Evolutionary conservation across 2,888 invertebrate species (phyloP), one percentile per base, ranked within the genome.

Genomic region (Strigamia crassipes): DNA sequence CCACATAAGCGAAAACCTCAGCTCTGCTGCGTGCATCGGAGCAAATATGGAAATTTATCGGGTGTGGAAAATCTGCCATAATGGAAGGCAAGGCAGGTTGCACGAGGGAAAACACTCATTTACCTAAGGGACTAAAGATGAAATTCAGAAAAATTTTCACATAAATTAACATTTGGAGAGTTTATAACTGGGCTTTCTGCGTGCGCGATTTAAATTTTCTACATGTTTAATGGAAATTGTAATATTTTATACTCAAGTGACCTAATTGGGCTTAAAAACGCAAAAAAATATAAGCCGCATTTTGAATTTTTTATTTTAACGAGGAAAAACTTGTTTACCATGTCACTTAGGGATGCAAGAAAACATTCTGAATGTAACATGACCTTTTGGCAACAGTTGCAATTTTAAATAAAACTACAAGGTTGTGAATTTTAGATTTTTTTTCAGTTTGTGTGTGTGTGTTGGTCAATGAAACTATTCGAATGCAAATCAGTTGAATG

Each of bases 31-130:
- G 31, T 73, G 73, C 73, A 73, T 73, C 23, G 73, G 73, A 73
- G 73, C 73, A 73, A 73, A 73, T 73, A 73, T 73, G 73, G 73
- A 73, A 73, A 73, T 73, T 73, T 73, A 73, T 73, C 73, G 73
- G 73, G 73, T 73, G 73, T 73, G 73, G 73, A 73, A 73, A 73
- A 73, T 73, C 73, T 73, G 73, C 73, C 73, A 73, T 31, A 73
- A 73, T 73, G 31, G 73, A 73, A 73, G 15, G 73, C 27, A 23
- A 6, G 27, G 31, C 73, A 73, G 27, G 27, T 73, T 27, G 73
- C 73, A 31, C 73, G 73, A 73, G 23, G 73, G 27, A 73, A 73
- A 73, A 73, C 73, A 31, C 73, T 73, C 73, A 73, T 73, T 73
- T 73, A 31, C 73, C 73, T 73, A 31, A 27, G 73, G 73, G 73